Conservation (phyloP, 1,140 invertebrate genomes). For the Bathynomus jamesi region DNA sequence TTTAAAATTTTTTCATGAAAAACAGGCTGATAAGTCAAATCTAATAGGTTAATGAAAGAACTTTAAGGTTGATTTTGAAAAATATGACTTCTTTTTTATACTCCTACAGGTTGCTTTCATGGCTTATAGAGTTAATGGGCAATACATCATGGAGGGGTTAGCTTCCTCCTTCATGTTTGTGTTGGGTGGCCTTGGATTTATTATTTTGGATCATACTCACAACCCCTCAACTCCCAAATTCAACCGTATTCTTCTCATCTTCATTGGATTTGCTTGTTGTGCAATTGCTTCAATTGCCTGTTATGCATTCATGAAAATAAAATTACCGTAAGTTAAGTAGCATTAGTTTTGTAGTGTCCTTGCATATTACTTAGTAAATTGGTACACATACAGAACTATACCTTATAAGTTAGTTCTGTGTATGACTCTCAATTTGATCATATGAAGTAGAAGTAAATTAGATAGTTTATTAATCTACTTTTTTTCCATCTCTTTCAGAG, state of each 20-base stretch:
- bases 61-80: too few relatives aligned
- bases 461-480: too few relatives aligned
- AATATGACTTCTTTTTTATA: too few relatives aligned
- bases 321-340: conserved; percentile 65
- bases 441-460: too few relatives aligned
- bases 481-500: too few relatives aligned
- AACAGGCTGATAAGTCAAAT: too few relatives aligned
- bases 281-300: conserved; percentile 91
- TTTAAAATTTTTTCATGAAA: too few relatives aligned
- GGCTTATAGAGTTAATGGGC: conserved; percentile 95
- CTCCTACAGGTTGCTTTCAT: conserved; percentile 76
- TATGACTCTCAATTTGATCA: too few relatives aligned
- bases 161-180: conserved; percentile 95
- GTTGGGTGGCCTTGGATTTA: conserved; percentile 89
- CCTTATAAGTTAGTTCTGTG: too few relatives aligned
- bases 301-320: conserved; percentile 99
- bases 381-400: too few relatives aligned
- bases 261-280: conserved; percentile 82
- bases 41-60: too few relatives aligned
- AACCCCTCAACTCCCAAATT: conserved; percentile 82
- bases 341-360: background rate
- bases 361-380: too few relatives aligned
- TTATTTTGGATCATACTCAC: conserved; percentile 90
- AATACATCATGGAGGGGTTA: conserved; percentile 98
- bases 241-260: conserved; percentile 72